Evolutionary conservation across 2,888 invertebrate species (phyloP), one percentile per base, ranked within the genome.

Genomic region (Noctuana brunneofusca): DNA sequence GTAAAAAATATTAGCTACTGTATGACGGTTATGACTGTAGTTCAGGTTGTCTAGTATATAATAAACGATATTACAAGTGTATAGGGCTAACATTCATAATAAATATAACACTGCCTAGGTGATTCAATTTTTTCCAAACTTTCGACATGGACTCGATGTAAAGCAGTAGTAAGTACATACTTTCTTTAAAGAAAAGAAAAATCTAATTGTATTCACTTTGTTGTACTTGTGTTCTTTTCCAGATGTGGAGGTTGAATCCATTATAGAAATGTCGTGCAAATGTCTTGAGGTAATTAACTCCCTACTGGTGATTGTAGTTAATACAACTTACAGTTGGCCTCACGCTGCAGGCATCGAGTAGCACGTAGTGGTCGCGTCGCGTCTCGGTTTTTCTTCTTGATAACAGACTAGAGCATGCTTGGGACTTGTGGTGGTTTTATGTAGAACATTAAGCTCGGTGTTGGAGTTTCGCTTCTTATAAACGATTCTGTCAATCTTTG

Each of bases 221-320:
- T 91, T 91, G 91, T 91, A 91, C 90, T 91, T 91, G 91, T 90
- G 90, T 90, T 90, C 90, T 91, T 91, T 91, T 90, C 83, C 91
- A 91, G 91, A 89, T 91, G 80, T 89, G 90, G 91, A 87, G 89
- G 86, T 90, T 90, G 89, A 90, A 87, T 89, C 88, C 84, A 87
- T 89, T 86, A 89, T 89, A 87, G 86, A 86, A 88, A 87, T 88
- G 79, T 90, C 89, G 90, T 87, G 89, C 90, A 85, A 89, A 88
- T 89, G 84, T 89, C 81, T 89, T 89, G 91, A 91, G 91, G 91
- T 91, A 91, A 91, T 90, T 91, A 90, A 90, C 89, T 90, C 86
- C 80, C 87, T 90, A 89, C 86, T 89, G 89, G 90, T 89, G 90
- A 85, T 84, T 83, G 89, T 89, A 89, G 87, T 79, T 84, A 85